Percentiles rank a stretch among this genome's conserved stretches.
Conservation (phyloP, 2,888 invertebrate species). For the Tinea semifulvella region DNA sequence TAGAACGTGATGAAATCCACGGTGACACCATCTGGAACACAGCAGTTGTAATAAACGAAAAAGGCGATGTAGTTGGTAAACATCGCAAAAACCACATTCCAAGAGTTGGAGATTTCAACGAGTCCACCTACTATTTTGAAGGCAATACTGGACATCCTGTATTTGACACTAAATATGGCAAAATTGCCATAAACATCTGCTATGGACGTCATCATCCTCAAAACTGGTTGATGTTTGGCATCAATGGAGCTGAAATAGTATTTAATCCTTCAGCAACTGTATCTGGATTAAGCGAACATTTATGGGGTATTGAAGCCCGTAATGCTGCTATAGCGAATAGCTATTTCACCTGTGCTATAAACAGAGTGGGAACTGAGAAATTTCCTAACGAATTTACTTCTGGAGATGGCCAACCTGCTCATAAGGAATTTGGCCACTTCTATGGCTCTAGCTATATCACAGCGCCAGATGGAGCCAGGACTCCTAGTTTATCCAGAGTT, state of each 20-base stretch:
- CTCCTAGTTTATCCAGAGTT: slow-evolving; percentile 83
- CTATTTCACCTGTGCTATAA: slow-evolving; percentile 92
- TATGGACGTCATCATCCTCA: slow-evolving; percentile 98
- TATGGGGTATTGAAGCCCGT: slow-evolving; percentile 96
- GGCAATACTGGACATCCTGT: slow-evolving; percentile 97
- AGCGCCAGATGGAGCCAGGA: slow-evolving; percentile 92
- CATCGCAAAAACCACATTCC: slow-evolving; percentile 99
- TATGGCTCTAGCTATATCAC: slow-evolving; percentile 97
- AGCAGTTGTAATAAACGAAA: slow-evolving; percentile 89
- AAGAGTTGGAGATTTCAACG: slow-evolving; percentile 97
- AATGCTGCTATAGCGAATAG: slow-evolving; percentile 97
- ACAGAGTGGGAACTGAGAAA: slow-evolving; percentile 91
- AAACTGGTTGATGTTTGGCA: slow-evolving; percentile 98
- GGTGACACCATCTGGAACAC: slow-evolving; percentile 96
- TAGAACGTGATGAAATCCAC: slow-evolving; percentile 89
- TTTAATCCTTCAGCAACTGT: slow-evolving; percentile 99
- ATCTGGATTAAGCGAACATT: slow-evolving; percentile 82
- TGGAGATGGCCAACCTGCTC: slow-evolving; percentile 76
- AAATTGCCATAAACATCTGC: slow-evolving; percentile 95
- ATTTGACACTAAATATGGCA: slow-evolving; percentile 86
- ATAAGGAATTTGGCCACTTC: slow-evolving; percentile 94
- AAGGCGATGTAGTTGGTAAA: slow-evolving; percentile 89
- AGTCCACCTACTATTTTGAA: slow-evolving; percentile 97
- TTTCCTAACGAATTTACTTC: slow-evolving; percentile 71
- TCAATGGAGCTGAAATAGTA: slow-evolving; percentile 98